A percentile compares a stretch with the other conserved stretches of the same genome.
Conservation (phyloP, 2,797 vertebrate species). For the Calcarius lapponicus region DNA sequence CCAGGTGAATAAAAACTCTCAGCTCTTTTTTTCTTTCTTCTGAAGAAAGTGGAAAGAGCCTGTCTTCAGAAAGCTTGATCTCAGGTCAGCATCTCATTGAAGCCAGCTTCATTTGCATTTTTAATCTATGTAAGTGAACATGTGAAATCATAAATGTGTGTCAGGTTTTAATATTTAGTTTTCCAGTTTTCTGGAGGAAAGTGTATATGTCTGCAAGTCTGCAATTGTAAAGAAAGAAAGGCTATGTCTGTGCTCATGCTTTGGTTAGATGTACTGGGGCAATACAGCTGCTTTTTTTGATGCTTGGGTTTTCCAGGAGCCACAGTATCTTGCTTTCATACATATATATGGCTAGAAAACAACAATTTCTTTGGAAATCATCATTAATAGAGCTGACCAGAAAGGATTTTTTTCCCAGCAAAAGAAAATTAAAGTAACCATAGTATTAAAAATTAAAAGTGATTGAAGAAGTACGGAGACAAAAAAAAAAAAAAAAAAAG, state of each 20-base stretch:
- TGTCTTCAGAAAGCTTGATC: slow-evolving; percentile 16
- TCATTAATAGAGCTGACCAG: not conserved
- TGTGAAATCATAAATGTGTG: not conserved
- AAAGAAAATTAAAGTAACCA: not conserved
- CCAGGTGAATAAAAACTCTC: slow-evolving; percentile 12
- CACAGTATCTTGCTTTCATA: not conserved
- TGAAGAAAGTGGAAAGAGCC: not conserved
- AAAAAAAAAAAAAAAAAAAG: not conserved
- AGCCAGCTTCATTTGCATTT: slow-evolving; percentile 35
- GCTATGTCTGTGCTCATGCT: not conserved
- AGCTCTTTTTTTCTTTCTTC: not conserved
- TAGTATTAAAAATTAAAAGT: not conserved
- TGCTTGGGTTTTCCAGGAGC: not conserved
- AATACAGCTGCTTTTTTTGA: not conserved
- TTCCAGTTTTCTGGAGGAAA: not conserved
- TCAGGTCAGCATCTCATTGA: not conserved
- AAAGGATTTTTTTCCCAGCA: not conserved
- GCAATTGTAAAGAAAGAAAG: not conserved
- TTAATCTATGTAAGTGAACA: slow-evolving; percentile 40
- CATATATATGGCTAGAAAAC: not conserved
- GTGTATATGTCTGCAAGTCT: not conserved
- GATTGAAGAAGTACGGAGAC: not conserved
- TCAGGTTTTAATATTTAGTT: not conserved
- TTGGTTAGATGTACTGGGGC: not conserved
- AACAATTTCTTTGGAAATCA: not conserved